A percentile compares a stretch with the other conserved stretches of the same genome.
Conservation (phyloP, 2,113 vertebrate genomes). For the Hyperopisus bebe region DNA sequence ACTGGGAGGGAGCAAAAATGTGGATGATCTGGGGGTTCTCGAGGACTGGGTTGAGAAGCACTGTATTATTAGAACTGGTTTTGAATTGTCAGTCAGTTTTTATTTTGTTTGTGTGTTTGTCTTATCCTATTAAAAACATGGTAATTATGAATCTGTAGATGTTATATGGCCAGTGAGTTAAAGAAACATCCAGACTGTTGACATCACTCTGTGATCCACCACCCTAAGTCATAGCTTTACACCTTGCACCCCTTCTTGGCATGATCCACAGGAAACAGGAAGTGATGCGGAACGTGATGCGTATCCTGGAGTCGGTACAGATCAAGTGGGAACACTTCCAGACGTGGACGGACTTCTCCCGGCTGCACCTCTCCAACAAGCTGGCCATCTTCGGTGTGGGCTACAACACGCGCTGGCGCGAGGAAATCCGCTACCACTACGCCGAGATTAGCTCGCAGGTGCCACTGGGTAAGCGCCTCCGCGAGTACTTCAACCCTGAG, state of each 20-base stretch:
- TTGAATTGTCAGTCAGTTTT: neutral
- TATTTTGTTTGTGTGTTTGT: too few species aligned
- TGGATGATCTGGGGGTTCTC: neutral
- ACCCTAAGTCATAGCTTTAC: neutral
- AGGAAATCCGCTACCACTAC: conserved; percentile 91
- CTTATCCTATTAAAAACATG: neutral
- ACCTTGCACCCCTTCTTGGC: neutral
- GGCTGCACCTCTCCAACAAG: conserved; percentile 94
- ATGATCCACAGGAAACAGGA: conserved; percentile 67
- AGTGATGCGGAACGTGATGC: conserved; percentile 85
- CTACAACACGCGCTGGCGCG: conserved; percentile 94
- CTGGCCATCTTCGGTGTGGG: conserved; percentile 95
- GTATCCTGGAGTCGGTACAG: conserved; percentile 90
- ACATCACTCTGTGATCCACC: neutral
- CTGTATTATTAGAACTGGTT: neutral
- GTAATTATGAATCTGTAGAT: neutral
- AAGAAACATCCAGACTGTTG: neutral
- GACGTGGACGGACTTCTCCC: conserved; percentile 94
- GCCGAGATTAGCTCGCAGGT: conserved; percentile 97
- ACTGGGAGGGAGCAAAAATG: neutral
- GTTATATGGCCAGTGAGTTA: neutral
- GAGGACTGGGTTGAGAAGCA: neutral
- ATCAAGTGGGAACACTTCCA: conserved; percentile 96
- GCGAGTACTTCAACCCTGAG: conserved; percentile 95
- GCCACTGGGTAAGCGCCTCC: conserved; percentile 85